Conservation (phyloP, 2,888 invertebrate species). For the Thymelicus lineola region DNA sequence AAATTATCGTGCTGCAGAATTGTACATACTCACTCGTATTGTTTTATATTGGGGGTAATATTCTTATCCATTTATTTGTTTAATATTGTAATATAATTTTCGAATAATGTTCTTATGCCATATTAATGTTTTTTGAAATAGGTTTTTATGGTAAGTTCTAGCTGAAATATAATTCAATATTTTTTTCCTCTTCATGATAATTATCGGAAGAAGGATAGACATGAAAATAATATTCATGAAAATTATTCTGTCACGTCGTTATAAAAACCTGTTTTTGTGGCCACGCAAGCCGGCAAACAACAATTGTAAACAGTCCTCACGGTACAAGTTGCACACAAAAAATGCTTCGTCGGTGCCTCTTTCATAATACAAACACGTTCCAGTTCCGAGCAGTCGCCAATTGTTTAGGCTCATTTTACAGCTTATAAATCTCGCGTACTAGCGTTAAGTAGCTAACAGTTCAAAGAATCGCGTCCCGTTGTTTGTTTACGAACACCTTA, state of each 20-base stretch:
- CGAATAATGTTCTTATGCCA: too few relatives aligned
- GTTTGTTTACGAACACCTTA: conserved; percentile 31
- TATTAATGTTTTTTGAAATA: too few relatives aligned
- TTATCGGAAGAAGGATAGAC: too few relatives aligned
- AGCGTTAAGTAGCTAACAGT: conserved; percentile 39
- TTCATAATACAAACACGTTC: conserved; percentile 28
- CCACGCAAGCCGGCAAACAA: neutral
- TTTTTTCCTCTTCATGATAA: too few relatives aligned
- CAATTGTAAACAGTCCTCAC: conserved; percentile 8
- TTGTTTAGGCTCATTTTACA: conserved; percentile 40
- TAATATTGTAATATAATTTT: too few relatives aligned
- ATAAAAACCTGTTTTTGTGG: neutral
- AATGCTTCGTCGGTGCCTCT: conserved; percentile 22
- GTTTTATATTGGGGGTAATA: too few relatives aligned
- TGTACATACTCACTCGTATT: too few relatives aligned
- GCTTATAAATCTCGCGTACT: conserved; percentile 41
- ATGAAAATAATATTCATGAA: too few relatives aligned
- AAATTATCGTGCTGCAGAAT: too few relatives aligned
- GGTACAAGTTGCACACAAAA: conserved; percentile 15
- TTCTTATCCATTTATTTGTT: too few relatives aligned
- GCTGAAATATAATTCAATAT: too few relatives aligned
- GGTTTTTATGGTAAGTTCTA: too few relatives aligned
- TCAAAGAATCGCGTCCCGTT: conserved; percentile 28
- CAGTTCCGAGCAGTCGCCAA: conserved; percentile 18
- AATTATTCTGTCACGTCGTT: neutral